Conservation (phyloP, 1,140 invertebrate genomes). For the Eupristina koningsbergeri region DNA sequence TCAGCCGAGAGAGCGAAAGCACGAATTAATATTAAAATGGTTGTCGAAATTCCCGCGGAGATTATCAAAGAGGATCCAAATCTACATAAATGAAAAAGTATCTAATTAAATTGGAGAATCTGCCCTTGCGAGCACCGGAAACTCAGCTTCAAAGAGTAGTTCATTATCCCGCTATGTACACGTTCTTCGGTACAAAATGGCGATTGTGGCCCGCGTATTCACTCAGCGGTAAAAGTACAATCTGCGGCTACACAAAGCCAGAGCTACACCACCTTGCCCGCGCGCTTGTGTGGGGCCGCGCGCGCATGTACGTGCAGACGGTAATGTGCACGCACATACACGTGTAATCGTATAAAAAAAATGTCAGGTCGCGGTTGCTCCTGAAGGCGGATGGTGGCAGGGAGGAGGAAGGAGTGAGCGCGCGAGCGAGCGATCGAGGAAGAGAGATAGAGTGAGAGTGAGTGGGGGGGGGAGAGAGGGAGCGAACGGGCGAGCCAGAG, state of each 20-base stretch:
- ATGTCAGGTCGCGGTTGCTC: neutral
- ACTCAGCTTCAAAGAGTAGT: slow-evolving; percentile 5
- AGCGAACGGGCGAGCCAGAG: too few relatives aligned
- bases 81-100: neutral
- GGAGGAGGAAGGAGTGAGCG: too few relatives aligned
- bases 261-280: neutral
- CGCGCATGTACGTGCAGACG: too few relatives aligned
- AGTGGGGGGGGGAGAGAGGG: neutral
- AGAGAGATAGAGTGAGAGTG: neutral
- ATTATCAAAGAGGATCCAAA: neutral
- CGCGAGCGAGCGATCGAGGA: neutral
- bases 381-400: neutral
- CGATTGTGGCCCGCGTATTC: slow-evolving; percentile 12
- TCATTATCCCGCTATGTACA: slow-evolving; percentile 23
- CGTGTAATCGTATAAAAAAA: neutral
- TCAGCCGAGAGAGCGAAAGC: neutral
- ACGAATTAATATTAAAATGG: neutral
- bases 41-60: neutral
- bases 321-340: too few relatives aligned
- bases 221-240: slow-evolving; percentile 17
- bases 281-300: too few relatives aligned
- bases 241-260: neutral
- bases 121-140: neutral
- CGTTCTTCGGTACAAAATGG: slow-evolving; percentile 32
- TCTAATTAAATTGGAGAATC: neutral